phyloP scores from a whole-genome alignment of 2,113 vertebrate genomes.

The Pao palembangensis region DNA sequence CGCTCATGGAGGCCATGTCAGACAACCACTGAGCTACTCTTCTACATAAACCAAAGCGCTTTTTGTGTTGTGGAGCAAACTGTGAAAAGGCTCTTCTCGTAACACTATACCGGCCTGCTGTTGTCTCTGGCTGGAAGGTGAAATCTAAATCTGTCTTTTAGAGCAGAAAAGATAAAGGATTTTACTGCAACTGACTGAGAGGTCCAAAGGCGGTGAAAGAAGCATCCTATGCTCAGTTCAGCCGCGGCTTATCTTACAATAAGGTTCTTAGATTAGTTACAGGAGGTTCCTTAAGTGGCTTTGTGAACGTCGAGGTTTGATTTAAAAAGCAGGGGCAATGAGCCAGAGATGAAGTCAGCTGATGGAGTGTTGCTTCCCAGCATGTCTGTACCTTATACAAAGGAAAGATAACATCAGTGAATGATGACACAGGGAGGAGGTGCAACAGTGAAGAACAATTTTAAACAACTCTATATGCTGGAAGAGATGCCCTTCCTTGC shows the following conservation, averaged over 20 bases:
- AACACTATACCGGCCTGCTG: background rate
- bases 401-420: constrained; percentile 38
- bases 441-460: constrained; percentile 26
- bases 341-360: constrained; percentile 25
- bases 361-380: constrained; percentile 23
- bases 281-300: constrained; percentile 14
- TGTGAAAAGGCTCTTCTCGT: background rate
- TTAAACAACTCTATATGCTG: constrained; percentile 15
- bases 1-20: constrained; percentile 32
- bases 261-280: constrained; percentile 21
- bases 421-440: constrained; percentile 26
- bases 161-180: constrained; percentile 1
- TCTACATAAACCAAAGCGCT: constrained; percentile 5
- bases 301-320: constrained; percentile 14
- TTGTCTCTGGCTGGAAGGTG: constrained; percentile 1
- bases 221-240: constrained; percentile 3
- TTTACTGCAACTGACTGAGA: constrained; percentile 2
- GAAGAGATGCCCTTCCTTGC: background rate
- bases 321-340: constrained; percentile 47
- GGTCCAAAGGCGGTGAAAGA: background rate
- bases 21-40: constrained; percentile 5
- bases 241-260: background rate
- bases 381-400: constrained; percentile 1
- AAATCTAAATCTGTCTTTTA: background rate
- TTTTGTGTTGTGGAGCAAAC: background rate